These are phyloP conservation scores for Solea solea DNA, from an alignment of 2,113 vertebrate species.

Conservation along the genomic window DNA sequence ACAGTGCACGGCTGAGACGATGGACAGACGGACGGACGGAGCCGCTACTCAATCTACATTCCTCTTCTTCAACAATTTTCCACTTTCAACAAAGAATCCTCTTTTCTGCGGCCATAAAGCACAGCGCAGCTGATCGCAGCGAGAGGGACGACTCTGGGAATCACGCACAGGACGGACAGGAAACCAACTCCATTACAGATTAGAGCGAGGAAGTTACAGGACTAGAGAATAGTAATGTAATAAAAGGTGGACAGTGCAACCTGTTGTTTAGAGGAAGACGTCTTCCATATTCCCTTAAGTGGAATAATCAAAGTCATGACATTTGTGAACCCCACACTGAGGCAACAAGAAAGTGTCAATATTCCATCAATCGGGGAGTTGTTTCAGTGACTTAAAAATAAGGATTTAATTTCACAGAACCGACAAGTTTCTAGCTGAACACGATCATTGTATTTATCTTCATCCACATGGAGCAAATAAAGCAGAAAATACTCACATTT, in stretches of 20 bases:
- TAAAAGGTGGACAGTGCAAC: conserved; percentile 14
- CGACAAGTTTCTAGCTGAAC: too few relatives aligned
- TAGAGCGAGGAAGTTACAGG: conserved; percentile 9
- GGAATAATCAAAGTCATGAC: conserved; percentile 3
- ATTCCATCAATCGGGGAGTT: too few relatives aligned
- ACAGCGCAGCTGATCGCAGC: background rate
- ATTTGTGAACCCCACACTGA: background rate
- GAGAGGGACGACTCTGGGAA: conserved; percentile 17
- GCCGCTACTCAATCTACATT: conserved; percentile 29
- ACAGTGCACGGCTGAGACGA: too few relatives aligned
- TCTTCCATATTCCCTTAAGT: background rate
- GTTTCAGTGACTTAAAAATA: too few relatives aligned
- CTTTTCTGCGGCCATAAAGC: conserved; percentile 21
- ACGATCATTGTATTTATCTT: too few relatives aligned
- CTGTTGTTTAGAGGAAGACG: conserved; percentile 10
- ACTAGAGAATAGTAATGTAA: conserved; percentile 16
- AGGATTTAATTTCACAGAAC: too few relatives aligned
- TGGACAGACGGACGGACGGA: too few relatives aligned
- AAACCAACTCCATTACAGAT: conserved; percentile 37
- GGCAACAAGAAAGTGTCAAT: too few relatives aligned
- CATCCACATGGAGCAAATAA: too few relatives aligned
- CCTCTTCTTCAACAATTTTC: conserved; percentile 51
- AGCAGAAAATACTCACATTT: too few relatives aligned
- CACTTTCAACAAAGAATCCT: conserved; percentile 55
- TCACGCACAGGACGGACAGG: conserved; percentile 12